Evolutionary conservation across 2,797 vertebrate genomes (phyloP).

Genomic region (Enteromius argenteus): DNA sequence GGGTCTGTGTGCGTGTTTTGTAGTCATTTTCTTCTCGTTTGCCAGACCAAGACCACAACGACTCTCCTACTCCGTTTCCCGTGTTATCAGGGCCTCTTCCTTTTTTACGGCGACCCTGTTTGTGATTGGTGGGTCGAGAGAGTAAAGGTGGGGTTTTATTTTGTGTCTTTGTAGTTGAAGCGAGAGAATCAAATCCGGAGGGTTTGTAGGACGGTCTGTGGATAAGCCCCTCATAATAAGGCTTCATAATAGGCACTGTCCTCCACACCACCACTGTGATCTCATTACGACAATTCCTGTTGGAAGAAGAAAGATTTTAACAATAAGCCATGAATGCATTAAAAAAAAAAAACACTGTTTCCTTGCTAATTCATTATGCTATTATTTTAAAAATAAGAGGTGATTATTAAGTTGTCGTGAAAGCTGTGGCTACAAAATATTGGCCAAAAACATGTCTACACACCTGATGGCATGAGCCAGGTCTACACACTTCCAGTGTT

Average conservation of each 20-base stretch:
- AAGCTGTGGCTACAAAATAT: not conserved
- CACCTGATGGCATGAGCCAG: conserved; percentile 93
- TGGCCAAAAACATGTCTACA: not conserved
- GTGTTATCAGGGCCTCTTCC: conserved; percentile 68
- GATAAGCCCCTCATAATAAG: conserved; percentile 77
- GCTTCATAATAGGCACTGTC: conserved; percentile 82
- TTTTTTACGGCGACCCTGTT: conserved; percentile 80
- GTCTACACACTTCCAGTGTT: conserved; percentile 93
- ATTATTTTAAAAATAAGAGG: not conserved
- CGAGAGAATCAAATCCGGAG: conserved; percentile 72
- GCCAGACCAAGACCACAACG: conserved; percentile 59
- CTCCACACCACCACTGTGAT: conserved; percentile 90
- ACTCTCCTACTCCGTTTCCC: conserved; percentile 55
- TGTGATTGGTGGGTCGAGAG: conserved; percentile 74
- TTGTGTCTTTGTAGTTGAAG: conserved; percentile 74
- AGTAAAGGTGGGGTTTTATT: conserved; percentile 78
- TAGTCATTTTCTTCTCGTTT: conserved; percentile 67
- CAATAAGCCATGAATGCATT: not conserved
- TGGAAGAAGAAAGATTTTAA: not conserved
- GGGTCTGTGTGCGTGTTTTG: conserved; percentile 67
- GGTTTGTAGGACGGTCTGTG: conserved; percentile 83
- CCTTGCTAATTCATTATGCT: too few species aligned
- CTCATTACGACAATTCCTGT: conserved; percentile 86
- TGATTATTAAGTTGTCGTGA: not conserved
- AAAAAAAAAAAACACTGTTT: not conserved